Percentiles rank a stretch among this genome's conserved stretches.
phyloP scores from a whole-genome alignment of 2,797 vertebrate genomes.

The Pachyuromys duprasi region DNA sequence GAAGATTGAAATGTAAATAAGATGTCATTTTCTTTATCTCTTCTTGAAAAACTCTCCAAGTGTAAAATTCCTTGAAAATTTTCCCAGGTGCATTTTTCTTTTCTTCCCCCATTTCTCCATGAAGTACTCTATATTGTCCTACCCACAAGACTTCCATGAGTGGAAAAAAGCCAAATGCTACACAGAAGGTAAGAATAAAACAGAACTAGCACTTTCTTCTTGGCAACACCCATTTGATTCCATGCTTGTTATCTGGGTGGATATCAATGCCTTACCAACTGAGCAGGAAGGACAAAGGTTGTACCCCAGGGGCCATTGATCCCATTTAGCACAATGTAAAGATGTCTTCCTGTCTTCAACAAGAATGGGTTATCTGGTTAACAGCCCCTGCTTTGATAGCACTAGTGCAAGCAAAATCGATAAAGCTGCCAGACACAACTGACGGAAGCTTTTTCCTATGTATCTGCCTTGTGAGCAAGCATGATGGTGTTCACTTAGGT shows the following conservation, averaged over 20 bases:
- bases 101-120: not conserved
- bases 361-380: constrained; percentile 37
- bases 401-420: constrained; percentile 4
- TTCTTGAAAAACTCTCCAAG: constrained; percentile 17
- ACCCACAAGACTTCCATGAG: not conserved
- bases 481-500: not conserved
- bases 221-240: not conserved
- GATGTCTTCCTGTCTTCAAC: not conserved
- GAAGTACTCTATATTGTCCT: not conserved
- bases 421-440: constrained; percentile 9
- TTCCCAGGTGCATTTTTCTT: constrained; percentile 5
- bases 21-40: not conserved
- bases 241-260: constrained; percentile 3
- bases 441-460: not conserved
- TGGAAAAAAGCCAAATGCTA: not conserved
- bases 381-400: not conserved
- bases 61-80: not conserved
- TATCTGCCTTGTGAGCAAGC: not conserved
- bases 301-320: constrained; percentile 14
- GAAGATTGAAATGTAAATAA: constrained; percentile 59
- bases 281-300: not conserved
- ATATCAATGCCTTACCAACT: not conserved
- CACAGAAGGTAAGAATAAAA: not conserved
- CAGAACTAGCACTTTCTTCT: not conserved
- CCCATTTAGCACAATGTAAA: constrained; percentile 18